Base-by-base conservation (phyloP, 2,888 invertebrate genomes). In the Drosophila hamatofila region DNA sequence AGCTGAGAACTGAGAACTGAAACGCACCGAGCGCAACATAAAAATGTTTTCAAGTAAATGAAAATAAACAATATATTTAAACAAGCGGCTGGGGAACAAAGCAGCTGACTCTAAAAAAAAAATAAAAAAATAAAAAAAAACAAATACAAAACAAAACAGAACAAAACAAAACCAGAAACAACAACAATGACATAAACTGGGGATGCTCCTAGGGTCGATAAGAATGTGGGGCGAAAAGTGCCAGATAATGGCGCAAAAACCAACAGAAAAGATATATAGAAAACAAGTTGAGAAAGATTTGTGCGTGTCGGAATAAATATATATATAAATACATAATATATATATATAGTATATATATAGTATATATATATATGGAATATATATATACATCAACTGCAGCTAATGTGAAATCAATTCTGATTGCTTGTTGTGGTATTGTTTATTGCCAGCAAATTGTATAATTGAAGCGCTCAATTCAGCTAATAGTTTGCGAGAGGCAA, bases 11-110 rank as follows among this genome's bases (percentile, higher is more conserved):
- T 18, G 51, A 21, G 46, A 66, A 54, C 58, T 57, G 70, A 71
- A 64, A 55, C 41, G 51, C 39, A 57, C 21, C 12, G 33, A 61
- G 35, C 52, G 35, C n/a, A 44, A 64, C 39, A 61, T 33, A 46
- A 61, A 78, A 79, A 64, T 61, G 72, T 72, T 81, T 71, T 63
- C 59, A 71, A 79, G 56, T 54, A 71, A 85, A 74, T 72, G 60
- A 72, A 75, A 80, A 64, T 65, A 81, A 81, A 84, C 82, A 83
- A 74, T 66, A 66, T 63, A 64, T 72, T 75, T 61, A 44, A 58
- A 61, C 72, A 68, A 62, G 68, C 56, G 52, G 56, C 67, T 57
- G 64, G 64, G 57, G 60, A 52, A 67, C 54, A 75, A 61, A 51
- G 54, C 71, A 75, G 80, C 75, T 79, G 75, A 63, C 77, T 54